Percentiles rank a stretch among this genome's conserved stretches.
Conservation (phyloP, 2,888 invertebrate genomes). For the Steinernema carpocapsae region DNA sequence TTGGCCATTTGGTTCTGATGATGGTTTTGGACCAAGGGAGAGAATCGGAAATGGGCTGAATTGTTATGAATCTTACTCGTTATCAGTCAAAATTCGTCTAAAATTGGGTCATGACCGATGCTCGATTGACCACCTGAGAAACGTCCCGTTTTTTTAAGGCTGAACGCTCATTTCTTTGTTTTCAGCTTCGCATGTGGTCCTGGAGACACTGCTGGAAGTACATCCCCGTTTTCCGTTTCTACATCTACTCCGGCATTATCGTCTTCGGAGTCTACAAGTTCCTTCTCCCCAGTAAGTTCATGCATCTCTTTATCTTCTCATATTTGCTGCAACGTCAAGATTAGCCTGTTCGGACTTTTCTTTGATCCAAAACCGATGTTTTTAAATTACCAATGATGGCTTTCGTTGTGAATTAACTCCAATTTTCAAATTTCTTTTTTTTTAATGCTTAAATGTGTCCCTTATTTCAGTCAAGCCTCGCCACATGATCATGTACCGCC, state of each 20-base stretch:
- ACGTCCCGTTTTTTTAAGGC: constrained; percentile 12
- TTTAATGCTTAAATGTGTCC: background rate
- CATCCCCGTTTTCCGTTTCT: constrained; percentile 64
- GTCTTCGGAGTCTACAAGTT: constrained; percentile 65
- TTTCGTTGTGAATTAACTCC: background rate
- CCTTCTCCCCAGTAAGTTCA: constrained; percentile 59
- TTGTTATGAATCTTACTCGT: no score
- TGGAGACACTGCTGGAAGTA: constrained; percentile 66
- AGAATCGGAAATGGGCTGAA: no score
- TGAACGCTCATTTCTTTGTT: constrained; percentile 28
- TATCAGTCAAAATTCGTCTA: no score
- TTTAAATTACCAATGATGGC: no score
- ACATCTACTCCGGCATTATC: constrained; percentile 65
- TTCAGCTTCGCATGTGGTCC: constrained; percentile 63
- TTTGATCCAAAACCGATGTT: no score
- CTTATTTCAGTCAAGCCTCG: constrained; percentile 61
- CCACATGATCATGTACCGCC: constrained; percentile 60
- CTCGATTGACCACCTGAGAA: no score
- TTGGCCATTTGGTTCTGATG: no score
- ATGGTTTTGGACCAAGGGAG: no score
- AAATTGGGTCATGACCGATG: no score
- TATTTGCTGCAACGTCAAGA: background rate
- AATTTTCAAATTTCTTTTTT: background rate
- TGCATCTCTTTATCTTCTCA: no score
- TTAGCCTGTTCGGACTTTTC: no score